Evolutionary conservation across 2,888 invertebrate species (phyloP).

Genomic region (Zygothrica quintamaculata): DNA sequence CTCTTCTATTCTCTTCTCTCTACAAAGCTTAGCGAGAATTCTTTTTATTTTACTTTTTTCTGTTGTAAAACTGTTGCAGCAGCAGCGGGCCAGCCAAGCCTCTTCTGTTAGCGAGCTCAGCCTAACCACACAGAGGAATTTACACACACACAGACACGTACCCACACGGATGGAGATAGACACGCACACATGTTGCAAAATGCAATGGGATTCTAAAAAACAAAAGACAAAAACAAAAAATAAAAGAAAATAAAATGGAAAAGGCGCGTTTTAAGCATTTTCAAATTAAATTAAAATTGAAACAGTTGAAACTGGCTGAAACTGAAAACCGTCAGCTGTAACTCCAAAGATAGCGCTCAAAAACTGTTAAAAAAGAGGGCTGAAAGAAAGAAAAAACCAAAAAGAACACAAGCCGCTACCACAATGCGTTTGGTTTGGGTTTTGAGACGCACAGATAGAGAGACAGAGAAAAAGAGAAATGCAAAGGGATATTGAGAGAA

Average conservation of each 20-base stretch:
- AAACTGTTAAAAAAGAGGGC: no score
- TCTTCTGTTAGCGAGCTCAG: slow-evolving; percentile 43
- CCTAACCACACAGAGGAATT: slow-evolving; percentile 55
- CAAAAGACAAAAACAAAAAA: slow-evolving; percentile 35
- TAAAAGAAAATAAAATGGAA: slow-evolving; percentile 34
- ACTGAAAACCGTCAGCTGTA: slow-evolving; percentile 35
- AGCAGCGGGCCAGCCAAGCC: slow-evolving; percentile 3
- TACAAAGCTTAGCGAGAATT: slow-evolving; percentile 16
- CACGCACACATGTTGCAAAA: slow-evolving; percentile 19
- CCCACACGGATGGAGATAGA: no score
- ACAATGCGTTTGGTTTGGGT: slow-evolving; percentile 22
- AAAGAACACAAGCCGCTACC: slow-evolving; percentile 8
- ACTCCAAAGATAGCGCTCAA: slow-evolving; percentile 42
- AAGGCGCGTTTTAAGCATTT: slow-evolving; percentile 68
- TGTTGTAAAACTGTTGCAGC: slow-evolving; percentile 13
- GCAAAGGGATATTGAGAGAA: neutral
- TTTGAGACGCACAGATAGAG: slow-evolving; percentile 9
- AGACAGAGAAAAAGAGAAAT: slow-evolving; percentile 29
- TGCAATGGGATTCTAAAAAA: slow-evolving; percentile 48
- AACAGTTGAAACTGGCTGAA: slow-evolving; percentile 38
- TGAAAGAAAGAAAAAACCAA: slow-evolving; percentile 20
- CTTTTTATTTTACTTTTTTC: slow-evolving; percentile 19
- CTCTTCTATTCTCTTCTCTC: neutral
- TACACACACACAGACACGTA: slow-evolving; percentile 24
- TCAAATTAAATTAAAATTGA: slow-evolving; percentile 75